Conservation (phyloP, 2,888 invertebrate genomes). For the Cecidostiba fungosa region DNA sequence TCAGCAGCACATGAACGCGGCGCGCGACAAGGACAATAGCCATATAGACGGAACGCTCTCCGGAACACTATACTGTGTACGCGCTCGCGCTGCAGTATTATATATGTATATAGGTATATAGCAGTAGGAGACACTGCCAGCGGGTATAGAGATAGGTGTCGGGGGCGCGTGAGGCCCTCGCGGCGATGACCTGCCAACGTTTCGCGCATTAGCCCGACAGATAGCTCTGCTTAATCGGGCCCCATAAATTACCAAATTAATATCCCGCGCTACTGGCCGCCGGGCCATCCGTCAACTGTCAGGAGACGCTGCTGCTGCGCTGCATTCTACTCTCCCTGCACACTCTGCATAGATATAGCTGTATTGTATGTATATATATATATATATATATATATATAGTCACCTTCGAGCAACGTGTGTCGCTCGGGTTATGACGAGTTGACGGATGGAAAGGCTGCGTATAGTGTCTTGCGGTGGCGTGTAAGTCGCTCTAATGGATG, state of each 20-base stretch:
- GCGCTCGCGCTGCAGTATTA: not conserved
- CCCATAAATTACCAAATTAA: slow-evolving; percentile 80
- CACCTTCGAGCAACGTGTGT: slow-evolving; percentile 38
- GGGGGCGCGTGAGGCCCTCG: slow-evolving; percentile 66
- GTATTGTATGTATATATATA: not conserved
- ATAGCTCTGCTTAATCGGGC: slow-evolving; percentile 78
- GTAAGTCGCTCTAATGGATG: slow-evolving; percentile 42
- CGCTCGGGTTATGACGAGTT: slow-evolving; percentile 50
- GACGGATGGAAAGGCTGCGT: slow-evolving; percentile 57
- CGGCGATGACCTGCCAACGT: slow-evolving; percentile 78
- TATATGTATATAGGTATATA: not conserved
- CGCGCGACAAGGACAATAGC: slow-evolving; percentile 34
- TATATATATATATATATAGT: not conserved
- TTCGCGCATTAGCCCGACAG: slow-evolving; percentile 78
- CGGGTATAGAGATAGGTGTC: slow-evolving; percentile 46
- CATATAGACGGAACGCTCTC: not conserved
- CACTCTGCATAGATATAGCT: not conserved
- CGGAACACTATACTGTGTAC: not conserved
- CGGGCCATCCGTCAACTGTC: slow-evolving; percentile 79
- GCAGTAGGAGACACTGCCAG: slow-evolving; percentile 3
- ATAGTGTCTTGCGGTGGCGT: slow-evolving; percentile 39
- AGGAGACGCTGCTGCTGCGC: slow-evolving; percentile 44
- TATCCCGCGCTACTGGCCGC: slow-evolving; percentile 76
- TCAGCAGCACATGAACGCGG: slow-evolving; percentile 30
- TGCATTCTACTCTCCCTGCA: not conserved